Conservation (phyloP, 2,888 invertebrate genomes). For the Ophonus ardosiacus region DNA sequence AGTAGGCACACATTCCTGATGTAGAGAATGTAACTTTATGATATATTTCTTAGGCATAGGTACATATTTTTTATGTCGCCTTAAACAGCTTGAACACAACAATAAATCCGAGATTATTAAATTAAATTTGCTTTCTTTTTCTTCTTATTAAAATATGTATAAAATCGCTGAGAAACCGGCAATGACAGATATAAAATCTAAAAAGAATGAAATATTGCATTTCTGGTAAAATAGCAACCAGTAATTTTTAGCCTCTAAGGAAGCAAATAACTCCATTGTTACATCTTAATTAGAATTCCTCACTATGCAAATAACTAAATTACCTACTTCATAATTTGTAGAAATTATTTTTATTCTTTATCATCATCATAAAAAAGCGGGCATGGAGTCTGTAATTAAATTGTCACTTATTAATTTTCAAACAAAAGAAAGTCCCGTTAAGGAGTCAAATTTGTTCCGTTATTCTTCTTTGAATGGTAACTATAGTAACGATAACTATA, state of each 20-base stretch:
- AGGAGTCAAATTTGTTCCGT: constrained; percentile 4
- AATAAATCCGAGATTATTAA: constrained; percentile 18
- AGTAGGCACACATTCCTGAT: too few relatives aligned
- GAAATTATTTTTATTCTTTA: constrained; percentile 14
- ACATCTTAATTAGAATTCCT: constrained; percentile 54
- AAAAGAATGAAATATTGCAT: constrained; percentile 57
- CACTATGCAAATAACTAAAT: constrained; percentile 27
- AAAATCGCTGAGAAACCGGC: constrained; percentile 14
- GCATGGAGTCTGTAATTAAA: constrained; percentile 32
- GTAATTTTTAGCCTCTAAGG: constrained; percentile 27
- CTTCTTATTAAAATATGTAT: constrained; percentile 41
- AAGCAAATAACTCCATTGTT: constrained; percentile 56
- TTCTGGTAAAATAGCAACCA: constrained; percentile 31
- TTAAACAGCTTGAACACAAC: background rate
- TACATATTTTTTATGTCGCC: background rate
- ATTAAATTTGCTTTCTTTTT: constrained; percentile 15
- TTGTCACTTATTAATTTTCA: constrained; percentile 52
- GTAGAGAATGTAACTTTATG: too few relatives aligned
- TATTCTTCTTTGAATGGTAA: background rate
- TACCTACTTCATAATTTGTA: constrained; percentile 48
- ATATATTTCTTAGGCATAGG: too few relatives aligned
- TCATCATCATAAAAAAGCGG: background rate
- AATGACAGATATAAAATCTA: constrained; percentile 56
- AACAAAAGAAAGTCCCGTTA: constrained; percentile 43
- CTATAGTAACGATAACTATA: background rate